phyloP scores from a whole-genome alignment of 2,113 vertebrate genomes.

The Crypturellus undulatus region DNA sequence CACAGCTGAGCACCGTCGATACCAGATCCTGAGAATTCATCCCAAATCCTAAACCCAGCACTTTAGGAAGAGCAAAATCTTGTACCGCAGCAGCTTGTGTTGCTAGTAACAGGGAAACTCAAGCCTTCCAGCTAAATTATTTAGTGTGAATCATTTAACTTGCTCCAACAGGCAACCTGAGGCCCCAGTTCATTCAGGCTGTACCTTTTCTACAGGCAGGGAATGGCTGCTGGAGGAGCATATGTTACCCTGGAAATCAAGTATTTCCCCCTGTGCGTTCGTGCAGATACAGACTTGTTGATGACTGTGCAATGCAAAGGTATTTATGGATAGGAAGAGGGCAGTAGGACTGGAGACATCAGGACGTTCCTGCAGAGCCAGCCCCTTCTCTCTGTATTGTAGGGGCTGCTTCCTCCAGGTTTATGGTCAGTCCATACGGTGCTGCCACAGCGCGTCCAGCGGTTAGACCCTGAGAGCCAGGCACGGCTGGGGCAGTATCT shows the following conservation, averaged over 20 bases:
- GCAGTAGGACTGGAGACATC: not conserved
- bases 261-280: not conserved
- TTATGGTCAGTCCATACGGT: not conserved
- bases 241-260: not conserved
- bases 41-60: not conserved
- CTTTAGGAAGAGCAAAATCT: not conserved
- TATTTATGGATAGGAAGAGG: not conserved
- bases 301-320: not conserved
- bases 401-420: not conserved
- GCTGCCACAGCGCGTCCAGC: too few species aligned
- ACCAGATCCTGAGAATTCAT: not conserved
- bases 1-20: not conserved
- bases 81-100: not conserved
- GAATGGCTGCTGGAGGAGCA: not conserved
- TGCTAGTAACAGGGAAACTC: not conserved
- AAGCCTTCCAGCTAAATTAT: not conserved
- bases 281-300: not conserved
- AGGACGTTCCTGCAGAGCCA: not conserved
- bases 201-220: not conserved
- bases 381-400: not conserved
- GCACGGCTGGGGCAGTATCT: not conserved
- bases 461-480: not conserved
- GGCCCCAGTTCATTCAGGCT: not conserved
- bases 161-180: not conserved
- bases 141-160: not conserved